Evolutionary conservation across 2,888 invertebrate genomes (phyloP).

Genomic region (Agrotis puta): DNA sequence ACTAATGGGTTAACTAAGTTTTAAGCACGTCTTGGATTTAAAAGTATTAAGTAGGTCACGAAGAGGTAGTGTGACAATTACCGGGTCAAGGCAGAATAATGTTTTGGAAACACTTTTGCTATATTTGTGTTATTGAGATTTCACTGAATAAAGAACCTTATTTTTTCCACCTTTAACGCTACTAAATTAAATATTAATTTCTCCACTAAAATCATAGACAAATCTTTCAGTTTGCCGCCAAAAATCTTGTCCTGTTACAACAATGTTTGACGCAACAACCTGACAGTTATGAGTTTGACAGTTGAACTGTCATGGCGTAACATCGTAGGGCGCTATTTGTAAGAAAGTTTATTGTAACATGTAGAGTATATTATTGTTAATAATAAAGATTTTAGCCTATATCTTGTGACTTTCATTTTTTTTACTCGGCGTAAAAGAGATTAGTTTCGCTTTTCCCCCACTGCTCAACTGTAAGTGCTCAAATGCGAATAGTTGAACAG

Average conservation of each 20-base stretch:
- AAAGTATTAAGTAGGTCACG: too few species aligned
- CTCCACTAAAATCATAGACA: background rate
- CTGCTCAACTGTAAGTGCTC: too few species aligned
- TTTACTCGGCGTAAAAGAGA: background rate
- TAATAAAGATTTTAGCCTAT: slow-evolving; percentile 90
- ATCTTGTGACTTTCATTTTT: slow-evolving; percentile 66
- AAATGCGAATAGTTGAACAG: too few species aligned
- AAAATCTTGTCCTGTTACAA: slow-evolving; percentile 34
- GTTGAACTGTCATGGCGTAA: slow-evolving; percentile 67
- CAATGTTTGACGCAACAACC: slow-evolving; percentile 22
- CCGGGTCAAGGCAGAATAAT: too few species aligned
- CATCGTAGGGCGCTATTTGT: slow-evolving; percentile 77
- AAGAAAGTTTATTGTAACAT: slow-evolving; percentile 86
- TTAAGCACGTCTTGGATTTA: too few species aligned
- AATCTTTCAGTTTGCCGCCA: slow-evolving; percentile 39
- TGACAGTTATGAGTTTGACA: slow-evolving; percentile 59
- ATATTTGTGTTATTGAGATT: too few species aligned
- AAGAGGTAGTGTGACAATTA: too few species aligned
- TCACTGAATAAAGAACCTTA: too few species aligned
- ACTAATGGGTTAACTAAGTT: too few species aligned
- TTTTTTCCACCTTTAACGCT: background rate
- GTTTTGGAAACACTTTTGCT: too few species aligned
- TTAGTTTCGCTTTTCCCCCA: too few species aligned
- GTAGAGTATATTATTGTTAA: slow-evolving; percentile 91
- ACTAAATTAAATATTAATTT: slow-evolving; percentile 7